Conservation (phyloP, 2,113 vertebrate genomes). For the Urocolius indicus region DNA sequence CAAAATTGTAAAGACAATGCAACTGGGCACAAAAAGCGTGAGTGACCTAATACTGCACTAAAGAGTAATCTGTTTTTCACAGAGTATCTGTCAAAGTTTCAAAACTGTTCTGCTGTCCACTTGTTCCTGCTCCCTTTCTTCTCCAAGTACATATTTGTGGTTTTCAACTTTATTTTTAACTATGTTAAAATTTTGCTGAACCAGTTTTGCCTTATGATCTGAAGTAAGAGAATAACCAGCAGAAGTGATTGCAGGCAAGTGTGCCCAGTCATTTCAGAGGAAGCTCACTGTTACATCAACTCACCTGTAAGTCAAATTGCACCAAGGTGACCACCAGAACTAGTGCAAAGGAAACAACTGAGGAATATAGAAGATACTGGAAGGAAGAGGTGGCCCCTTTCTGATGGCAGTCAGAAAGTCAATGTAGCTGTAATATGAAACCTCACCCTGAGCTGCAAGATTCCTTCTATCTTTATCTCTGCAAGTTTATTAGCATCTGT, state of each 20-base stretch:
- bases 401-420: neutral
- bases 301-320: neutral
- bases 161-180: neutral
- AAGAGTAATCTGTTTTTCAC: neutral
- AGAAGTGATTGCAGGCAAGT: neutral
- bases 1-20: neutral
- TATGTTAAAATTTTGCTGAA: neutral
- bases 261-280: neutral
- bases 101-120: neutral
- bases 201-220: neutral
- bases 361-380: neutral
- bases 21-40: neutral
- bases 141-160: neutral
- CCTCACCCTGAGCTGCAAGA: neutral
- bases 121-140: neutral
- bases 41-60: neutral
- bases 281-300: neutral
- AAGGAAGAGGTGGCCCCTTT: neutral
- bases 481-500: neutral
- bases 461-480: conserved; percentile 1
- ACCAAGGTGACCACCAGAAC: neutral
- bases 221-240: neutral
- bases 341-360: neutral
- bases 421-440: neutral
- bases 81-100: neutral